Evolutionary conservation across 23 tunicate species (phyloP).

Genomic region (Aplidium turbinatum): DNA sequence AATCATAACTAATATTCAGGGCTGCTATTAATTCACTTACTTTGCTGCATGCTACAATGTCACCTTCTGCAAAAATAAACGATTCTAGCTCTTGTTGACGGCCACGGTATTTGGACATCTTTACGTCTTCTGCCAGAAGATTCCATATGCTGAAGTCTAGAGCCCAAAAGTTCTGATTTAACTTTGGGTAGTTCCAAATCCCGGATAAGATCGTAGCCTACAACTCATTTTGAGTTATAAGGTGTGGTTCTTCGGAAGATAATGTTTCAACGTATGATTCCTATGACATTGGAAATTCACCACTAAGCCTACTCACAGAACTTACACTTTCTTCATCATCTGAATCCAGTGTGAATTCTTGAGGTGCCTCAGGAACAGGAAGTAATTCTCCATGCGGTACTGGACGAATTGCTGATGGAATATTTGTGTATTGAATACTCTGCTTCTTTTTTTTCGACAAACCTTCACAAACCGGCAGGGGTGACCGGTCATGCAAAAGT

Average conservation of each 20-base stretch:
- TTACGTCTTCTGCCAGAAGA: too few species aligned
- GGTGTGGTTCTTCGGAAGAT: constrained; percentile 14
- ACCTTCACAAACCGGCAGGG: constrained; percentile 9
- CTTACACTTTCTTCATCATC: too few species aligned
- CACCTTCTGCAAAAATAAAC: too few species aligned
- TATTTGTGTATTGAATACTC: constrained; percentile 22
- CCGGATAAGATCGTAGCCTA: constrained; percentile 36
- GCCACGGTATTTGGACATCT: too few species aligned
- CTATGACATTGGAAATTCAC: constrained; percentile 22
- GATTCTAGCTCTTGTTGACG: too few species aligned
- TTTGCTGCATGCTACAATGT: constrained; percentile 19
- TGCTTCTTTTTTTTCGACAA: constrained; percentile 25
- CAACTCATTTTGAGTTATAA: constrained; percentile 35
- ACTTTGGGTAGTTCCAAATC: constrained; percentile 17
- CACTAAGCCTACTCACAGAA: constrained; percentile 32
- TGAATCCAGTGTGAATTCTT: constrained; percentile 36
- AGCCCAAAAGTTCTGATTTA: constrained; percentile 33
- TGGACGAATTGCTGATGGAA: constrained; percentile 34
- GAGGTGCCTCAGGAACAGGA: constrained; percentile 32
- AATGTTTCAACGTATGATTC: constrained; percentile 16
- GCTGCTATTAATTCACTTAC: constrained; percentile 32
- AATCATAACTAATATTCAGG: constrained; percentile 30
- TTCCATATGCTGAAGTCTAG: constrained; percentile 50
- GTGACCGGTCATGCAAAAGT: constrained; percentile 53
- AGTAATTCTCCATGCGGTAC: constrained; percentile 35